Conservation (phyloP, 2,113 vertebrate species). For the Cynocephalus volans region DNA sequence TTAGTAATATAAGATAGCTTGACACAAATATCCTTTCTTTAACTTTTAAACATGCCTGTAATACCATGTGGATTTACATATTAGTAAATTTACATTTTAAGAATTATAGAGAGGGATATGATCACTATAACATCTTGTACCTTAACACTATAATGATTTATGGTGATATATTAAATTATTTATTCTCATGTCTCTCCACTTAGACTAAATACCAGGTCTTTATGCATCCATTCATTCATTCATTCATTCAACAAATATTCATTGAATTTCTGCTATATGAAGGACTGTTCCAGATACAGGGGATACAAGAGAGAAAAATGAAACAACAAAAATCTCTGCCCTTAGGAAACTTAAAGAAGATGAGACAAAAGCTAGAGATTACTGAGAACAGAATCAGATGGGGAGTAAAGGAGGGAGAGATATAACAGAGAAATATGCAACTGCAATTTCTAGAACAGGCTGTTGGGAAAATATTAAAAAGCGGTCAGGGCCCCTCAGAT, state of each 20-base stretch:
- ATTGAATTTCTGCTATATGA: background rate
- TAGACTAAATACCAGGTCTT: background rate
- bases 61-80: background rate
- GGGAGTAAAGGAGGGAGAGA: background rate
- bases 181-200: background rate
- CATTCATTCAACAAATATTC: background rate
- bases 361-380: background rate
- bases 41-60: slow-evolving; percentile 21
- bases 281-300: background rate
- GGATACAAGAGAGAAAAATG: slow-evolving; percentile 11
- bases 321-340: background rate
- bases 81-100: slow-evolving; percentile 34
- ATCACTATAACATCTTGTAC: background rate
- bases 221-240: background rate
- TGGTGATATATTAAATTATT: background rate
- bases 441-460: background rate
- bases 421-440: background rate
- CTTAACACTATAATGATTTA: background rate
- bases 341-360: background rate
- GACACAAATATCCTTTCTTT: slow-evolving; percentile 18
- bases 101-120: background rate
- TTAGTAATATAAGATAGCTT: background rate
- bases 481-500: no score
- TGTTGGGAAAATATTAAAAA: no score
- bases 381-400: background rate